phyloP scores from a whole-genome alignment of 2,797 vertebrate species.

The Typhlichthys eigenmanni region DNA sequence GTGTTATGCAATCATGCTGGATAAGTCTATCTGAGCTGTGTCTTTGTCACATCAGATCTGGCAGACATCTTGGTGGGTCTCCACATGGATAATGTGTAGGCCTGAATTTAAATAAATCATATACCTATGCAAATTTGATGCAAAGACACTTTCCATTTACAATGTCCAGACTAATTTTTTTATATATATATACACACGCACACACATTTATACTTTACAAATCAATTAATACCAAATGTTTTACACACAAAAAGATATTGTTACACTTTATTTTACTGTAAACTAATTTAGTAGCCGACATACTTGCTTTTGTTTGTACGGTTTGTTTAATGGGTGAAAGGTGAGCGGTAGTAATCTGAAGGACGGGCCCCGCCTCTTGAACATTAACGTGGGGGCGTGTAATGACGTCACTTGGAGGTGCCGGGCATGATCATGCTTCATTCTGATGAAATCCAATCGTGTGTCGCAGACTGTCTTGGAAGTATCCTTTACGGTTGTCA shows the following conservation, averaged over 20 bases:
- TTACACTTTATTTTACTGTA: no score
- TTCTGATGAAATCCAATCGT: constrained; percentile 38
- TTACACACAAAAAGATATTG: no score
- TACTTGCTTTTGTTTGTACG: neutral
- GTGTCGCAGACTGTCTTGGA: neutral
- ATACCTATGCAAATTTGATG: no score
- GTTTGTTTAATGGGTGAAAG: constrained; percentile 64
- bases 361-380: constrained; percentile 19
- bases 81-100: neutral
- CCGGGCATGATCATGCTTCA: constrained; percentile 6
- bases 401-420: constrained; percentile 50
- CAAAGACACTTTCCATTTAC: no score
- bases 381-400: constrained; percentile 47
- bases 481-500: constrained; percentile 27
- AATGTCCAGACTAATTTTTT: neutral
- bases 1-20: constrained; percentile 34
- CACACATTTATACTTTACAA: no score
- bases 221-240: no score
- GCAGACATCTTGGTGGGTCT: constrained; percentile 15
- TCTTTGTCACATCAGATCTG: constrained; percentile 32
- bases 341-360: constrained; percentile 38
- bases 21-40: constrained; percentile 65
- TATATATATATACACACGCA: no score
- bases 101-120: no score
- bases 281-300: no score